Evolutionary conservation across 1,140 invertebrate genomes (phyloP).

Genomic region (Eriosoma lanigerum): DNA sequence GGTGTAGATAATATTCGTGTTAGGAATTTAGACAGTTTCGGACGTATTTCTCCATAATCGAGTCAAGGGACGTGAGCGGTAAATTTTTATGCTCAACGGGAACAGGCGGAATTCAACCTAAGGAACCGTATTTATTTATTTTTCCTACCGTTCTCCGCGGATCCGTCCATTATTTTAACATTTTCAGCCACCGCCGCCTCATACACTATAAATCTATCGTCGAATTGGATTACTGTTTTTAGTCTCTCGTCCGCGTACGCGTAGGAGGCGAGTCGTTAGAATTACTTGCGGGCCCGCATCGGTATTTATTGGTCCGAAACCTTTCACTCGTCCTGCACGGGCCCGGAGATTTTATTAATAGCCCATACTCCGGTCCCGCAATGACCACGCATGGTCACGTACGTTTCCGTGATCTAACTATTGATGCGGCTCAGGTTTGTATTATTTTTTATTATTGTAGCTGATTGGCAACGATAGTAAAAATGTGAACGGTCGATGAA

Average conservation of each 20-base stretch:
- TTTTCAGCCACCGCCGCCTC: constrained; percentile 64
- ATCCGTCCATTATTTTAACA: background rate
- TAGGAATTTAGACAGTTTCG: no score
- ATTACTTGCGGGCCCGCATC: background rate
- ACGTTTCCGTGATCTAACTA: background rate
- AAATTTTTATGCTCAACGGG: background rate
- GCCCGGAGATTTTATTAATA: background rate
- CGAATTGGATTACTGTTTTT: constrained; percentile 81
- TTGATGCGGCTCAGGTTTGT: background rate
- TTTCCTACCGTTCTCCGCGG: background rate
- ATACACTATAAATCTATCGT: constrained; percentile 69
- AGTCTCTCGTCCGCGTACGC: constrained; percentile 74
- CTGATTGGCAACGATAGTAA: background rate
- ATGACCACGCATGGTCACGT: background rate
- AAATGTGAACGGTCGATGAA: background rate
- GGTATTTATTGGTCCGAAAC: constrained; percentile 1
- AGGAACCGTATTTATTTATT: background rate
- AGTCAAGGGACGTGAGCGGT: background rate
- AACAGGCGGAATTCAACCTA: background rate
- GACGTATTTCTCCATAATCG: no score
- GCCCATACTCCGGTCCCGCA: constrained; percentile 57
- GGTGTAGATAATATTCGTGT: no score
- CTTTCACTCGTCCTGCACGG: background rate
- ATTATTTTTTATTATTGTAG: background rate
- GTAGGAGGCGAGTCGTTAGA: constrained; percentile 58